phyloP scores from a whole-genome alignment of 2,113 vertebrate genomes.

The Illadopsis cleaveri region DNA sequence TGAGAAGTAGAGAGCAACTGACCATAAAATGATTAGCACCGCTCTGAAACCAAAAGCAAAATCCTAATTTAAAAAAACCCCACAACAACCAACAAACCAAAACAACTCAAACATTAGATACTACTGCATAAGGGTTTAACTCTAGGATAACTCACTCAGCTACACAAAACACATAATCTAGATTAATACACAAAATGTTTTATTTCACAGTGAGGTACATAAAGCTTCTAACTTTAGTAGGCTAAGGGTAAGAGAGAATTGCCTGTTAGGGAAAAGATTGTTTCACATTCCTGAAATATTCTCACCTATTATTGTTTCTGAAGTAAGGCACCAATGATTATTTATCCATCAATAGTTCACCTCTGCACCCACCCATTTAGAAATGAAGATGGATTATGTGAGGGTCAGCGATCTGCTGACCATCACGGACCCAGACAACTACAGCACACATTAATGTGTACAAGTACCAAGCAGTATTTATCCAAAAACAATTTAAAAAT shows the following conservation, averaged over 20 bases:
- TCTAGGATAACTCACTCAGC: conserved; percentile 33
- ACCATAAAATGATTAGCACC: conserved; percentile 46
- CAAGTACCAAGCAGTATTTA: conserved; percentile 44
- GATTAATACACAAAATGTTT: conserved; percentile 47
- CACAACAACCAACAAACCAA: not conserved
- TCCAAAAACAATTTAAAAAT: not conserved
- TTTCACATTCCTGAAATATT: conserved; percentile 64
- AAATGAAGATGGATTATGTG: conserved; percentile 7
- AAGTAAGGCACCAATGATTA: conserved; percentile 27
- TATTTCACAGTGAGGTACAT: conserved; percentile 76
- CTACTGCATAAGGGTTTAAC: conserved; percentile 32
- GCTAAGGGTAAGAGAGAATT: conserved; percentile 35
- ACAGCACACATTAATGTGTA: not conserved
- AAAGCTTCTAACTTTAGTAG: conserved; percentile 62
- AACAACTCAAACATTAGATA: conserved; percentile 29
- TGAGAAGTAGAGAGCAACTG: conserved; percentile 44
- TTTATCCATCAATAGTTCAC: not conserved
- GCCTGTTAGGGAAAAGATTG: not conserved
- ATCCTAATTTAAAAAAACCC: conserved; percentile 5
- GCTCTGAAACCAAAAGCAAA: conserved; percentile 50
- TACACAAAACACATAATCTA: conserved; percentile 43
- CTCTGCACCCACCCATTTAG: not conserved
- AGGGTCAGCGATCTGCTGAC: not conserved
- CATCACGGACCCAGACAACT: not conserved
- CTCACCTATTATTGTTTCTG: not conserved